Base-by-base conservation (phyloP, 2,888 invertebrate genomes). In the Matsumyia berberina region DNA sequence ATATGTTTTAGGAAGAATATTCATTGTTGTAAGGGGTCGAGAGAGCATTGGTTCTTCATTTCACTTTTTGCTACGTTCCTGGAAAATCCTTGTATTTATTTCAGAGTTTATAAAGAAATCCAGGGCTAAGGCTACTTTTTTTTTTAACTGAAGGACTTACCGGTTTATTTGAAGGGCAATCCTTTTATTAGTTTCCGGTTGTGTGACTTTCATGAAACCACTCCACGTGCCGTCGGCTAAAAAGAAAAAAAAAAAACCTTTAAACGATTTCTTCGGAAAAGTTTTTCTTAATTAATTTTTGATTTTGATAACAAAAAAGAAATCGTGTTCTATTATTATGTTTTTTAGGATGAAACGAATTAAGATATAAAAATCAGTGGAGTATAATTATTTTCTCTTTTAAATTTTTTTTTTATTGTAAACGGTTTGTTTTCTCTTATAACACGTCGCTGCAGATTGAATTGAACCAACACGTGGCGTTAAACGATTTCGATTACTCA, bases 161-260 rank as follows among this genome's bases (percentile, higher is more conserved):
- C 15, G 24, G 37, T 69, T 69, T 33, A 55, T 46, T 17, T 77
- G 67, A 60, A 60, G 67, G 77, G 24, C 55, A 67, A 77, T 77
- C 76, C 76, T 69, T 77, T 77, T 77, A 77, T 69, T 77, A 69
- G 77, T 77, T 77, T 77, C 55, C 60, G 60, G 77, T 69, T 77
- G 53, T 77, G 77, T 77, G 77, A 77, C 44, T 77, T 69, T 77
- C 67, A 57, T 58, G 58, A 67, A 67, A 31, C 42, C 58, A 53
- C 44, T 44, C 39, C 39, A 67, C 49, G 31, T 58, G 58, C 19
- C 39, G 11, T 31, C 17, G 29, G 2, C 9, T 19, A 46, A 1
- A 42, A 46, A 46, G 0, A 17, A 55, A 33, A 35, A 19, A n/a
- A 29, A 31, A 44, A 19, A 15, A 69, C 37, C 37, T 6, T 15